Base-by-base conservation (phyloP, 2,888 invertebrate species). In the Acronicta psi region DNA sequence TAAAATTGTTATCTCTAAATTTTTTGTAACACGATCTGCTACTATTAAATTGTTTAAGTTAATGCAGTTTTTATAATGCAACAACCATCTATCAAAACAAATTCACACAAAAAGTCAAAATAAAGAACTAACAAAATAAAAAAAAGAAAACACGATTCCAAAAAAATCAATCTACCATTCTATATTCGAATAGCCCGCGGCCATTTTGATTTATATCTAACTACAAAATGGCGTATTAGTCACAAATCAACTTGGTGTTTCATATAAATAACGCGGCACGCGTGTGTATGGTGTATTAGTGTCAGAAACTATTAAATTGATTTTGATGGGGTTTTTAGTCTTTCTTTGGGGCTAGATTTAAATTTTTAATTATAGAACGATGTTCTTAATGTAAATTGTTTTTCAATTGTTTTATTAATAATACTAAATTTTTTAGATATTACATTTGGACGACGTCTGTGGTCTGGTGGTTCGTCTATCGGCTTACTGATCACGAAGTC, bases 181-280 rank as follows among this genome's bases (percentile, higher is more conserved):
- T 50, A 14, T 64, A 47, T 72, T 58, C 60, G 47, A 66, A 72
- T 73, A 44, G 74, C 80, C 77, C 13, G 54, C 68, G 74, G 79
- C 79, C 77, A 80, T 79, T 64, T 79, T 73, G 80, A 80, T 80
- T 72, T 74, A 68, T 69, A 78, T 76, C 80, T 65, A 59, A 3
- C 37, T 42, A 74, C 73, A 74, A 77, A 77, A 77, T 75, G 69
- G 73, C 44, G 66, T 70, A 61, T 75, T 68, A 73, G 66, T 68
- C 58, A 71, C 64, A 63, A 68, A 73, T 73, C 63, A 56, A 56
- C 36, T 49, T 25, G 36, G 41, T 20, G 8, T 51, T 56, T 40
- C 51, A 45, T 36, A 68, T 68, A 53, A 68, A 68, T 70, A 54
- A 70, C 65, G 38, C 17, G 29, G 52, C 58, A 59, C 56, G 55